Evolutionary conservation across 2,888 invertebrate genomes (phyloP), one percentile per base, ranked within the genome.

Genomic region (Phragmatobia fuliginosa): DNA sequence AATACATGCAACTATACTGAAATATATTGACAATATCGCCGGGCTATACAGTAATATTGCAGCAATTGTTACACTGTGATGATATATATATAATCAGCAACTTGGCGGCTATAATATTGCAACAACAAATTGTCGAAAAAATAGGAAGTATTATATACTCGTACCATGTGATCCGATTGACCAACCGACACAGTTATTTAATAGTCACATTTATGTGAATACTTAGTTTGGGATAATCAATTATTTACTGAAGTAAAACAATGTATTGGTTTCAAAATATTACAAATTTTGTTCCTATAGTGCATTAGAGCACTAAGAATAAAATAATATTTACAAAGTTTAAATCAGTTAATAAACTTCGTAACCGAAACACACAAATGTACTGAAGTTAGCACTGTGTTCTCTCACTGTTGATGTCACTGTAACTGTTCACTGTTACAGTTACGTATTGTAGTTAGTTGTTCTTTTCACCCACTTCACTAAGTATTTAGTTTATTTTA

Each of bases 401-500:
- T 11, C 61, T 66, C 45, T 32, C 62, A 63, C 58, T 33, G 63
- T 41, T 63, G 33, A n/a, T 28, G 21, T 52, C 52, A 59, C 41
- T 59, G 58, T 64, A 63, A 59, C 62, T 45, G 32, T 68, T 59
- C 33, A 36, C 60, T 33, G 60, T 49, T 59, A 25, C 66, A 59
- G 41, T 66, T 41, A 25, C 33, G 45, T 60, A 60, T 45, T 60
- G n/a, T 49, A 66, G 45, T 60, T 60, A 45, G 32, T 49, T 58
- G 32, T 32, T 68, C 64, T 68, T 68, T 68, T 64, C 60, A 49
- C 68, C 45, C 21, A 68, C 36, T 68, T 64, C 59, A 45, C 68
- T 68, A 68, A 64, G 64, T 64, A 68, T 68, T 68, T 64, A 63
- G 59, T 60, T 49, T 60, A 64, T 64, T 64, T 64, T 38, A 68